Base-by-base conservation (phyloP, 2,113 vertebrate genomes). In the Leptobrachium leishanense region DNA sequence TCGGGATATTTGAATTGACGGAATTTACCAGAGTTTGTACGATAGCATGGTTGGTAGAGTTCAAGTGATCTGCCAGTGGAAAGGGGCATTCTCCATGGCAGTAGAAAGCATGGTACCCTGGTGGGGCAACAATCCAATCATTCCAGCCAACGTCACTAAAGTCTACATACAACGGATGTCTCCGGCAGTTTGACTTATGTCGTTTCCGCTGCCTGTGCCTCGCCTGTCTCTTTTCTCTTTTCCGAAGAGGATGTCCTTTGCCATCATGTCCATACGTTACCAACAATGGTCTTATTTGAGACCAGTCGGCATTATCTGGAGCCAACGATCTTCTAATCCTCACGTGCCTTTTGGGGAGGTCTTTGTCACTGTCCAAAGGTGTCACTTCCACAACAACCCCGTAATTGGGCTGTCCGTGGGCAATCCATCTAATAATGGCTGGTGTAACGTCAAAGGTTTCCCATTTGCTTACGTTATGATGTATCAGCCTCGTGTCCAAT, bases 141-240 rank as follows among this genome's bases (percentile, higher is more conserved):
- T 99, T 99, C 98, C 98, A 99, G 75, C 97, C 96, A 86, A 99
- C 97, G 0, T 99, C 98, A 66, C 96, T 99, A 89, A 99, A 99
- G 94, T 99, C 97, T 90, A 99, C 98, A 3, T 99, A 98, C 9
- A 99, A 91, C 39, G 94, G 93, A 74, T 98, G 96, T 83, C 97
- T 93, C 87, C 95, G 95, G 85, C 98, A 99, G 93, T 93, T 97
- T 77, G 95, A 93, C 88, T 95, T 96, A 82, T 95, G 95, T 85
- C 95, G 97, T 83, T 95, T 94, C 69, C 95, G 91, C 81, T 95
- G 96, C 88, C 96, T 98, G 84, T 93, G 90, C 84, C 92, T 93
- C 0, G 90, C 93, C 87, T 98, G 97, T 50, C 97, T 94, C 82
- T 96, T 98, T 86, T 96, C 94, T 91, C 97, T 90, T 78, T 91